Conservation (phyloP, 2,888 invertebrate species). For the Caenorhabditis sp. region DNA sequence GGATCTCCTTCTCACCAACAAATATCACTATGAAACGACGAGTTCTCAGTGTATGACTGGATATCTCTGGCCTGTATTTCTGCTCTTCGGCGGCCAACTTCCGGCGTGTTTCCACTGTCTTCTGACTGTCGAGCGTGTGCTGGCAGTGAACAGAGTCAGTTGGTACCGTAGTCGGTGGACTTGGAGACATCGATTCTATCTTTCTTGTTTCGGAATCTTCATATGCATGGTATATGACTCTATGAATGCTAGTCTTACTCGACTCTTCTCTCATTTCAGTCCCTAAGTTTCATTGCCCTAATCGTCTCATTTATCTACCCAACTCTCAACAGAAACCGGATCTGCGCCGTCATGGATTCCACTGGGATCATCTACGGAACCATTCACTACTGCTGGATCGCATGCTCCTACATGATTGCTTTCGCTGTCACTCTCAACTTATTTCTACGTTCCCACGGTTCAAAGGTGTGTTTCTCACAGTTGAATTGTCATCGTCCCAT, state of each 20-base stretch:
- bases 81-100: constrained; percentile 69
- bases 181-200: constrained; percentile 59
- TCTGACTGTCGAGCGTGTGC: constrained; percentile 67
- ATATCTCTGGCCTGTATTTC: constrained; percentile 68
- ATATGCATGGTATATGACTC: constrained; percentile 44
- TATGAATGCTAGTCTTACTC: not conserved
- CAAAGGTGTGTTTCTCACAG: constrained; percentile 39
- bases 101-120: constrained; percentile 68
- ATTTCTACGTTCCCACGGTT: constrained; percentile 48
- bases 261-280: constrained; percentile 20
- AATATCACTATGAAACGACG: constrained; percentile 51
- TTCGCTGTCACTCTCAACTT: constrained; percentile 60
- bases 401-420: constrained; percentile 58
- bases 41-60: constrained; percentile 64
- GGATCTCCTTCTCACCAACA: constrained; percentile 33
- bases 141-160: constrained; percentile 64
- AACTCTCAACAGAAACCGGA: constrained; percentile 28
- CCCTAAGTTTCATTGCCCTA: constrained; percentile 38
- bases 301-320: constrained; percentile 44
- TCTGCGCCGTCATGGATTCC: constrained; percentile 72
- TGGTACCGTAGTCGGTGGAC: constrained; percentile 70
- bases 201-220: constrained; percentile 45
- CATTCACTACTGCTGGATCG: constrained; percentile 65
- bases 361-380: constrained; percentile 70
- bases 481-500: too few species aligned